A percentile compares a stretch with the other conserved stretches of the same genome.
These are phyloP conservation scores for Tichodroma muraria DNA, from an alignment of 2,113 vertebrate species.

Conservation along the genomic window DNA sequence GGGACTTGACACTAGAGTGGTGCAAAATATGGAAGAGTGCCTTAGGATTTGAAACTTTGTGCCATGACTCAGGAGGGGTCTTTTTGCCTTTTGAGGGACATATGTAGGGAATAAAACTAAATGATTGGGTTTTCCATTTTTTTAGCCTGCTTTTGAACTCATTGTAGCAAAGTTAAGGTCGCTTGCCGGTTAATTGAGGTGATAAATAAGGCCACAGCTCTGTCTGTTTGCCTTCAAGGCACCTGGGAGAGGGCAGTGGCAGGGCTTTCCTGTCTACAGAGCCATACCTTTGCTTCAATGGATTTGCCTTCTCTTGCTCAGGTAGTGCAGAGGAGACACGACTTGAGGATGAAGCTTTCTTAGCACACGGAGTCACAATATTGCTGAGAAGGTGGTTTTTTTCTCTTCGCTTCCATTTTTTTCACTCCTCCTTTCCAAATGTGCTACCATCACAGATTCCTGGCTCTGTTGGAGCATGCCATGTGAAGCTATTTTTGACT, in stretches of 20 bases:
- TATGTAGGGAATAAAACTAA: fast-evolving
- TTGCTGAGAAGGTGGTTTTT: background rate
- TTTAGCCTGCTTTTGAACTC: background rate
- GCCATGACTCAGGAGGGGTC: background rate
- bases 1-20: background rate
- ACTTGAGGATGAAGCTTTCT: background rate
- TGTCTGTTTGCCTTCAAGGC: background rate
- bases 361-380: background rate
- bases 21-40: background rate
- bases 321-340: background rate
- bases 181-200: background rate
- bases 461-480: background rate
- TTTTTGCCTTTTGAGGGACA: background rate
- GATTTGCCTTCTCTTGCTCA: background rate
- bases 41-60: background rate
- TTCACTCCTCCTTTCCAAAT: background rate
- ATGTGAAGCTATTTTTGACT: background rate
- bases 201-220: fast-evolving
- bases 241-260: background rate
- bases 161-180: background rate
- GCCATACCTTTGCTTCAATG: background rate
- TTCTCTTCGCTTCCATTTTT: background rate
- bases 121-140: background rate
- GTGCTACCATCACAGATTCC: background rate
- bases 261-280: background rate